Evolutionary conservation across 2,888 invertebrate species (phyloP).

Genomic region (Ophonus ardosiacus): DNA sequence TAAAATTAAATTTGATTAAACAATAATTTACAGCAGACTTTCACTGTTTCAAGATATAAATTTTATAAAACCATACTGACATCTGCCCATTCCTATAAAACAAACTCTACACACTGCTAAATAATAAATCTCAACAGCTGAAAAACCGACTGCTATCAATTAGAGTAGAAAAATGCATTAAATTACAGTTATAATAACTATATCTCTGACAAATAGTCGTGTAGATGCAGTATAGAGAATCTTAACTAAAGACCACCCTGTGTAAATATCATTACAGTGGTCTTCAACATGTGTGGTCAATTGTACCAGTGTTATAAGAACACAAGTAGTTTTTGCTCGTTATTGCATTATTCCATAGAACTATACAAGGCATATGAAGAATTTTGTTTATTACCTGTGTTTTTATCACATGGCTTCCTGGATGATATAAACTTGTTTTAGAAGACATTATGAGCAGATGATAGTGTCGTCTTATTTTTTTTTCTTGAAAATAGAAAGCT

Average conservation of each 20-base stretch:
- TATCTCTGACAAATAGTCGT: constrained; percentile 26
- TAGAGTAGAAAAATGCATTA: constrained; percentile 18
- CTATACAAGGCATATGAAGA: background rate
- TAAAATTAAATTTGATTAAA: constrained; percentile 20
- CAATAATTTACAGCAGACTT: constrained; percentile 8
- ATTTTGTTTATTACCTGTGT: constrained; percentile 4
- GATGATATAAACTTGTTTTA: constrained; percentile 21
- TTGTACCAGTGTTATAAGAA: background rate
- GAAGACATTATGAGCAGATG: constrained; percentile 15
- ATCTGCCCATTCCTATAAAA: constrained; percentile 27
- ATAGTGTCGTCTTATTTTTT: constrained; percentile 3
- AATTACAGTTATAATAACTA: constrained; percentile 39
- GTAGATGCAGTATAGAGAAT: constrained; percentile 17
- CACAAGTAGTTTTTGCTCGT: constrained; percentile 29
- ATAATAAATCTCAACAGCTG: constrained; percentile 18
- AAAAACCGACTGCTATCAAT: constrained; percentile 13
- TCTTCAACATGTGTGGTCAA: constrained; percentile 16
- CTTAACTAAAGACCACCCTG: constrained; percentile 46
- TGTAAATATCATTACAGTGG: background rate
- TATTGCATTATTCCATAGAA: constrained; percentile 23
- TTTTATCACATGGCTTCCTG: constrained; percentile 15
- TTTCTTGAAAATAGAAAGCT: constrained; percentile 26
- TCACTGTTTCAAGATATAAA: constrained; percentile 7
- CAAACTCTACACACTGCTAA: background rate
- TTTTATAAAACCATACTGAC: background rate